Percentiles rank a stretch among this genome's conserved stretches.
Evolutionary conservation across 2,113 vertebrate genomes (phyloP).

Genomic region (Tamias sibiricus): DNA sequence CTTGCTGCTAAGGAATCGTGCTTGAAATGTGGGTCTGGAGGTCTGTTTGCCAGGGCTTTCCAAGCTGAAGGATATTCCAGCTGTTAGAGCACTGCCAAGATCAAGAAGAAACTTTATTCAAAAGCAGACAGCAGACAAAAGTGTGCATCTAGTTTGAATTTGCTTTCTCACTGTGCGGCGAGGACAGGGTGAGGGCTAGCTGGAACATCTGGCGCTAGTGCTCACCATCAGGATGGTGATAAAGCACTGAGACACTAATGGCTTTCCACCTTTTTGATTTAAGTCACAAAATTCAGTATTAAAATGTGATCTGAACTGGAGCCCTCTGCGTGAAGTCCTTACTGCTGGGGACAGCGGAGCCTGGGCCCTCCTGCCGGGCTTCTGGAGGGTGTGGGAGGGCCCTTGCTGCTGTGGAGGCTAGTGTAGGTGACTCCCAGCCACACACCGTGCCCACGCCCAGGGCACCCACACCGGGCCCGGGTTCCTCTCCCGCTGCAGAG

Average conservation of each 20-base stretch:
- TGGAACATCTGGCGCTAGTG: background rate
- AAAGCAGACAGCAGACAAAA: background rate
- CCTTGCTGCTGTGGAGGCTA: background rate
- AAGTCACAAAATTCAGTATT: background rate
- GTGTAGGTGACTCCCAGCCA: background rate
- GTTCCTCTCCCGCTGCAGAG: too few species aligned
- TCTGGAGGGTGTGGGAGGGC: background rate
- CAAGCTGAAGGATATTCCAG: background rate
- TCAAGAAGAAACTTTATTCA: background rate
- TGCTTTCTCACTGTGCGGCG: background rate
- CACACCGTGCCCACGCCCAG: too few species aligned
- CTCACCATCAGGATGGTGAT: too few species aligned
- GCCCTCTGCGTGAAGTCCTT: background rate
- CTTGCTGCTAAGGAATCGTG: conserved; percentile 34
- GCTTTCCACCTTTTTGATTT: background rate
- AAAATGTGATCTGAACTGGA: background rate
- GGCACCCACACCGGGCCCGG: too few species aligned
- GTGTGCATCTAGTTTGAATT: background rate
- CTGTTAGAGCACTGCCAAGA: background rate
- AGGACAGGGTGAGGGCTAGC: background rate
- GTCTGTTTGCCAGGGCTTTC: conserved; percentile 30
- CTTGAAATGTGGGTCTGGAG: conserved; percentile 38
- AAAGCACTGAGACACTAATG: background rate
- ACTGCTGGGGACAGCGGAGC: background rate
- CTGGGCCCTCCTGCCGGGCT: too few species aligned